Base-by-base conservation (phyloP, 2,113 vertebrate genomes). In the Malurus cyaneus region DNA sequence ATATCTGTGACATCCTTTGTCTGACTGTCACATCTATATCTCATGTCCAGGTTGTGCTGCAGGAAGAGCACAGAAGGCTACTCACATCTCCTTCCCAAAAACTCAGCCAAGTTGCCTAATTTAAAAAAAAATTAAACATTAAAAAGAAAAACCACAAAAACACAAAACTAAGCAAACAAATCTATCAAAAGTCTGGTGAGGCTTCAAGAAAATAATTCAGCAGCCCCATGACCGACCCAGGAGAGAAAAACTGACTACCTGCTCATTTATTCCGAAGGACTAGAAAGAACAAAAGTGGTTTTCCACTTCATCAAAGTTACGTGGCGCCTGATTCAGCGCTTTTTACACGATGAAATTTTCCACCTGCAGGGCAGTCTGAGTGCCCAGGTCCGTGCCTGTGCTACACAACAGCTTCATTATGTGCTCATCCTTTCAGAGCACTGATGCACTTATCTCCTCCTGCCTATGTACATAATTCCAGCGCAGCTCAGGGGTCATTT, bases 291-390 rank as follows among this genome's bases (percentile, higher is more conserved):
- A 62, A 46, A 53, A 92, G 42, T 20, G 11, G 6, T 44, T 93
- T 94, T 89, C 85, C 87, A 83, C 52, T 36, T 41, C 31, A 57
- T 74, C 74, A n/a, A 72, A 86, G 72, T 88, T 88, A 72, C 11
- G 6, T 26, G 61, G 80, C 74, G 71, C 32, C 79, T 77, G 87
- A 96, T 96, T 96, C 80, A 67, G 94, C 86, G 88, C 81, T 94
- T 92, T 71, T 94, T 76, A 96, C 46, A 13, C 0, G 0, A 49
- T 25, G 52, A 80, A 54, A 69, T 90, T 79, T 93, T 91, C 93
- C 90, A 80, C 89, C 76, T 79, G 81, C 23, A 86, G 77, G n/a
- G 62, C 95, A 94, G 61, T 83, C 78, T 44, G 80, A 91, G 86
- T 9, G 34, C 52, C n/a, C 44, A 53, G n/a, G 49, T 89, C 77